A percentile compares a stretch with the other conserved stretches of the same genome.
phyloP scores from a whole-genome alignment of 2,797 vertebrate genomes.

The Rousettus madagascariensis region DNA sequence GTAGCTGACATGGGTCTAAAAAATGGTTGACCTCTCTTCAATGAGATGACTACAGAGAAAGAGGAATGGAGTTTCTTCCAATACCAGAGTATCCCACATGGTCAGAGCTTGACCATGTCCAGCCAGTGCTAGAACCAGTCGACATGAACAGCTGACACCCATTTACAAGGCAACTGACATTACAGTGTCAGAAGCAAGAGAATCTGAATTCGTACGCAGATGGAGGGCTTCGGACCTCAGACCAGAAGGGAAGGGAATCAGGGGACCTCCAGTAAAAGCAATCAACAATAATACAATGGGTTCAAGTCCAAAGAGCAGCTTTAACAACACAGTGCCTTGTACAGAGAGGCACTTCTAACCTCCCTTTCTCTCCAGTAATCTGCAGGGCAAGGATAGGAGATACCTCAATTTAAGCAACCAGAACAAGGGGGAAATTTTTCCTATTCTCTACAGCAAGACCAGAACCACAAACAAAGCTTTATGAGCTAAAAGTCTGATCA shows the following conservation, averaged over 20 bases:
- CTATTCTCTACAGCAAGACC: slow-evolving; percentile 10
- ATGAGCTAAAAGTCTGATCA: slow-evolving; percentile 3
- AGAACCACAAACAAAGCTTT: slow-evolving; percentile 1
- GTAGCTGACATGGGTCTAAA: neutral
- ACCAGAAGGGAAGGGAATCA: neutral
- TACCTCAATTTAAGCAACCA: neutral
- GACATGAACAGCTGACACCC: neutral
- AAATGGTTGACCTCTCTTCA: slow-evolving; percentile 30
- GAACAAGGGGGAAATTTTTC: neutral
- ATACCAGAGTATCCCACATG: neutral
- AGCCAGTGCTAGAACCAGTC: neutral
- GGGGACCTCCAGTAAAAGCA: neutral
- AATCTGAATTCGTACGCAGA: slow-evolving; percentile 19
- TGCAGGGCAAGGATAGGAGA: neutral
- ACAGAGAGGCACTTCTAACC: neutral
- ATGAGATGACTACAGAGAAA: slow-evolving; percentile 12
- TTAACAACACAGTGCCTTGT: neutral
- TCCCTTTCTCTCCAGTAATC: neutral
- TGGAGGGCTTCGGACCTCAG: neutral
- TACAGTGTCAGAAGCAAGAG: neutral
- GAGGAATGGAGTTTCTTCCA: neutral
- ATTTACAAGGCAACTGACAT: slow-evolving; percentile 48
- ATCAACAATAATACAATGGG: neutral
- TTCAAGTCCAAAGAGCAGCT: neutral
- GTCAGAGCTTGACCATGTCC: neutral